Conservation (phyloP, 2,888 invertebrate species). For the Spilarctia lutea region DNA sequence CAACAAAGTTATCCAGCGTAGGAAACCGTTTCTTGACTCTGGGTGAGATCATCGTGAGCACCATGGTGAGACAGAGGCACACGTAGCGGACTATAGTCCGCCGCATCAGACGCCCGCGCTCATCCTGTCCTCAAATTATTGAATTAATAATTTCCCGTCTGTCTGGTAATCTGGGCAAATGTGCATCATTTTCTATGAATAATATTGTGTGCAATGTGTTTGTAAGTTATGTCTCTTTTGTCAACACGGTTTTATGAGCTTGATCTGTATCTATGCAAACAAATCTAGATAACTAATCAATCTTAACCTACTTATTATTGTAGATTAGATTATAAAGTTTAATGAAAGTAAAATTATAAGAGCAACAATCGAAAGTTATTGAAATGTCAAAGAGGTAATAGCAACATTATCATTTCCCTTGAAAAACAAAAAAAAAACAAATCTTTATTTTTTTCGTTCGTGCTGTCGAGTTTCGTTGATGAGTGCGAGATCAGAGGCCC, state of each 20-base stretch:
- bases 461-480: too few relatives aligned
- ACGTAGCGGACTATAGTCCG: conserved; percentile 94
- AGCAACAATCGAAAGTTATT: background rate
- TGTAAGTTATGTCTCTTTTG: background rate
- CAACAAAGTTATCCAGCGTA: conserved; percentile 93
- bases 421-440: background rate
- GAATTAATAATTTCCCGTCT: conserved; percentile 41
- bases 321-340: background rate
- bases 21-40: conserved; percentile 96
- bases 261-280: background rate
- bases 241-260: background rate
- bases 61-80: conserved; percentile 95
- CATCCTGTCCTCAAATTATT: conserved; percentile 86
- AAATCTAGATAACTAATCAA: too few relatives aligned
- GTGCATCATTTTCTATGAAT: background rate
- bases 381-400: background rate
- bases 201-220: background rate
- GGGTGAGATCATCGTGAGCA: conserved; percentile 94
- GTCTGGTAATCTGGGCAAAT: conserved; percentile 6
- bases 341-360: background rate
- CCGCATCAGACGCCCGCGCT: conserved; percentile 93
- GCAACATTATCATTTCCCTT: background rate
- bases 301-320: too few relatives aligned
- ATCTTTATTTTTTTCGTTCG: too few relatives aligned
- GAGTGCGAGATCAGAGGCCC: too few relatives aligned